Percentiles rank a stretch among this genome's conserved stretches.
Evolutionary conservation across 1,140 invertebrate species (phyloP).

Genomic region (Magallana gigas): DNA sequence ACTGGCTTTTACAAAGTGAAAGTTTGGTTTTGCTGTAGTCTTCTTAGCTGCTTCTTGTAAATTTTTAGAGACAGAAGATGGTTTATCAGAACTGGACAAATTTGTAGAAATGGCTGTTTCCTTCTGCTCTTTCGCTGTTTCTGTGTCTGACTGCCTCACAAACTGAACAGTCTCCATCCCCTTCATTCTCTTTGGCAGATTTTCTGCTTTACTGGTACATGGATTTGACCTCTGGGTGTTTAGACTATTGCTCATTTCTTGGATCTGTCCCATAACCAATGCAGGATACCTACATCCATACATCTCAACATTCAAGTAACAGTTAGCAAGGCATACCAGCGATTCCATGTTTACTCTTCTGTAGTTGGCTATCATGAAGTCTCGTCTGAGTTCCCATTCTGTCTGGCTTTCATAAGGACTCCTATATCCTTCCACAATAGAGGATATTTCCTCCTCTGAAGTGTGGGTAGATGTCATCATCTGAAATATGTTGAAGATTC

Average conservation of each 20-base stretch:
- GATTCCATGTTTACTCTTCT: slow-evolving; percentile 85
- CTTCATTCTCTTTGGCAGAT: slow-evolving; percentile 28
- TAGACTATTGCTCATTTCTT: slow-evolving; percentile 29
- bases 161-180: slow-evolving; percentile 52
- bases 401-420: slow-evolving; percentile 84
- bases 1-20: slow-evolving; percentile 38
- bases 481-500: not conserved
- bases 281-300: slow-evolving; percentile 90
- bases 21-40: not conserved
- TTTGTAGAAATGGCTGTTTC: not conserved
- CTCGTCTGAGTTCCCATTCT: slow-evolving; percentile 88
- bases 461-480: not conserved
- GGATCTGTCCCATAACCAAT: slow-evolving; percentile 84
- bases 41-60: not conserved
- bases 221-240: not conserved
- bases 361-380: slow-evolving; percentile 87
- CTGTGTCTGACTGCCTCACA: slow-evolving; percentile 39
- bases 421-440: slow-evolving; percentile 46
- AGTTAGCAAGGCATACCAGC: slow-evolving; percentile 88
- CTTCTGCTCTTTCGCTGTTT: not conserved
- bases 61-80: not conserved
- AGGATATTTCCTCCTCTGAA: not conserved
- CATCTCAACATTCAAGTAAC: slow-evolving; percentile 90
- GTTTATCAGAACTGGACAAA: not conserved
- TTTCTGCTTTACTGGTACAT: not conserved